Evolutionary conservation across 2,113 vertebrate species (phyloP).

Genomic region (Rhinolophus ferrumequinum): DNA sequence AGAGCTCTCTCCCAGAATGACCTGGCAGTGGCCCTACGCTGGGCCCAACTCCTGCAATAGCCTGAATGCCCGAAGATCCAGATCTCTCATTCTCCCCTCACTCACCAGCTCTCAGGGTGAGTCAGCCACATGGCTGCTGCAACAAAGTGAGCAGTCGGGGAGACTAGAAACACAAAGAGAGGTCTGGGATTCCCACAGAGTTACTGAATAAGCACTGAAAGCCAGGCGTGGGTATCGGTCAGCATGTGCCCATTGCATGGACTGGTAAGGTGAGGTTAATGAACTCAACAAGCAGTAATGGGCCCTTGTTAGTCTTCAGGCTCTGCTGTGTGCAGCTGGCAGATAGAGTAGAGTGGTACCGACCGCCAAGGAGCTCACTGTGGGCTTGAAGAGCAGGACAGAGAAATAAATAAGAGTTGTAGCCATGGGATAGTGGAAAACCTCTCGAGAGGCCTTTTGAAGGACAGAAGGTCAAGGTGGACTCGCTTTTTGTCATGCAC

Average conservation of each 20-base stretch:
- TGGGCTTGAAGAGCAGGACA: background rate
- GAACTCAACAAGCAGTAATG: background rate
- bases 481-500: background rate
- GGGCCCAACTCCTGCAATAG: background rate
- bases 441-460: too few relatives aligned
- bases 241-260: background rate
- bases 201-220: background rate
- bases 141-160: background rate
- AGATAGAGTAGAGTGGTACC: background rate
- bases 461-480: background rate
- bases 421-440: background rate
- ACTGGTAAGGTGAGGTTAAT: background rate
- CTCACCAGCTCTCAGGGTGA: background rate
- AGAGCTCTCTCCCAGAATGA: background rate
- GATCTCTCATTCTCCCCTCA: background rate
- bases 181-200: background rate
- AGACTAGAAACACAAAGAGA: background rate
- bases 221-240: fast-evolving
- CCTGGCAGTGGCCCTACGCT: background rate
- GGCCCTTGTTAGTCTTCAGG: background rate
- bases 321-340: background rate
- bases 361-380: background rate
- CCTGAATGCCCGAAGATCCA: background rate
- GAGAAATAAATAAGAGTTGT: too few relatives aligned
- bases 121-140: background rate